Conservation (phyloP, 2,797 vertebrate genomes). For the Eulemur coronatus region DNA sequence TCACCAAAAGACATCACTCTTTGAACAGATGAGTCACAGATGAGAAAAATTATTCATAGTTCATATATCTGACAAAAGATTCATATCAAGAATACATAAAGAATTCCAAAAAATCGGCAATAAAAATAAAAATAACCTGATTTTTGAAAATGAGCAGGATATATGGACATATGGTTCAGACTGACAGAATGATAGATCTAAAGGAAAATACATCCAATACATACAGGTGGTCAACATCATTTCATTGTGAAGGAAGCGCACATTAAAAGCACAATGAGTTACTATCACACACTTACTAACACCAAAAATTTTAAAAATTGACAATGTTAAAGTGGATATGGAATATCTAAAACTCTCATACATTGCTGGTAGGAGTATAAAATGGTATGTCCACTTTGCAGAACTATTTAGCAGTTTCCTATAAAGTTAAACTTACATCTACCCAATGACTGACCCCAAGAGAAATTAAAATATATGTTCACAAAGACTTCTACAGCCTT, state of each 20-base stretch:
- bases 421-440: slow-evolving; percentile 14
- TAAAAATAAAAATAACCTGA: not conserved
- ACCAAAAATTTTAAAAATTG: not conserved
- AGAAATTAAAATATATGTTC: slow-evolving; percentile 8
- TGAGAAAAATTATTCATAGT: slow-evolving; percentile 1
- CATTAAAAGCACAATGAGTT: not conserved
- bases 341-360: not conserved
- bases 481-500: not conserved
- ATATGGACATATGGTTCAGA: not conserved
- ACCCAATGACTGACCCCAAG: not conserved
- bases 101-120: not conserved
- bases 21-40: not conserved
- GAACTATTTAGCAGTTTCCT: not conserved
- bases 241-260: not conserved
- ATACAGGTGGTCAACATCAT: not conserved
- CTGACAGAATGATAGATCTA: not conserved
- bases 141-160: not conserved
- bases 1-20: too few species aligned
- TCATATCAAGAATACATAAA: not conserved
- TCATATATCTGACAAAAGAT: not conserved
- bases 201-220: not conserved
- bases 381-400: not conserved
- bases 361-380: not conserved
- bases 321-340: not conserved
- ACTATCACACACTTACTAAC: not conserved